A percentile compares a stretch with the other conserved stretches of the same genome.
These are phyloP conservation scores for Sepiola atlantica DNA, from an alignment of 2,888 invertebrate species.

Conservation along the genomic window DNA sequence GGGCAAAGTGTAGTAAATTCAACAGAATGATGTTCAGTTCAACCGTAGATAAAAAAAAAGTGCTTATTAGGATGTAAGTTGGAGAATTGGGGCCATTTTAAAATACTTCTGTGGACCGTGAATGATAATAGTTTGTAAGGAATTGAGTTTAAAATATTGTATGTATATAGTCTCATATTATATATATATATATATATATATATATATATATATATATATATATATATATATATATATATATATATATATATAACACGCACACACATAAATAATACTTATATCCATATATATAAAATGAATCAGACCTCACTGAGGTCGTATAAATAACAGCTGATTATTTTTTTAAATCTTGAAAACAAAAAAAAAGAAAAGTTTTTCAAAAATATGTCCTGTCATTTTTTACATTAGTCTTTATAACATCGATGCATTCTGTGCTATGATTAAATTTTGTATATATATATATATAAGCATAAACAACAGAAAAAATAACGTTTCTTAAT, in stretches of 20 bases:
- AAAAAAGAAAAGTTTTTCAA: not conserved
- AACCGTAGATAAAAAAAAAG: too few relatives aligned
- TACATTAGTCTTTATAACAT: not conserved
- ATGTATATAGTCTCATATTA: too few relatives aligned
- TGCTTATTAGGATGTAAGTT: too few relatives aligned
- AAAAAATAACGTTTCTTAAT: not conserved
- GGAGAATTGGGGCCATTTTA: too few relatives aligned
- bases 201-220: too few relatives aligned
- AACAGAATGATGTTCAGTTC: too few relatives aligned
- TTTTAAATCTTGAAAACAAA: not conserved
- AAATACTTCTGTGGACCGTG: too few relatives aligned
- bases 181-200: too few relatives aligned
- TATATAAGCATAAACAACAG: too few relatives aligned
- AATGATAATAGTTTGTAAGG: too few relatives aligned
- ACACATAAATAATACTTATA: constrained; percentile 25
- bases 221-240: not conserved
- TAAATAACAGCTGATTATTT: not conserved
- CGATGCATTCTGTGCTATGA: not conserved
- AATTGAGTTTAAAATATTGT: too few relatives aligned
- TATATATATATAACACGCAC: not conserved
- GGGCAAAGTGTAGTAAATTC: too few relatives aligned
- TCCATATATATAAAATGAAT: not conserved
- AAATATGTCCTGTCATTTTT: not conserved
- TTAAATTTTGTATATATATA: not conserved
- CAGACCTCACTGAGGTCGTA: not conserved